Base-by-base conservation (phyloP, 2,888 invertebrate genomes). In the Antitype chi region DNA sequence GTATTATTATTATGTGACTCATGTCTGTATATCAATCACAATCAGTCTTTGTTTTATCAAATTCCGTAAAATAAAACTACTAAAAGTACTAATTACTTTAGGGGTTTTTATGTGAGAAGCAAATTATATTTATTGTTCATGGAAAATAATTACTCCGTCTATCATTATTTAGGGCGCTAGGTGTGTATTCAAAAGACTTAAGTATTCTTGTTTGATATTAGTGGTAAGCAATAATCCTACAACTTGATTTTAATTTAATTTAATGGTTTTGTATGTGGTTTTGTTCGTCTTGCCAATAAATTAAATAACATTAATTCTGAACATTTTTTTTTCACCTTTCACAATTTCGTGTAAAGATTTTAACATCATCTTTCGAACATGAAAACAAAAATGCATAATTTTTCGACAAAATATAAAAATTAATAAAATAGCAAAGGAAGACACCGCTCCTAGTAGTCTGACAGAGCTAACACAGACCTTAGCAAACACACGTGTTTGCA, bases 401-500 rank as follows among this genome's bases (percentile, higher is more conserved):
- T 25, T 25, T 13, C 0, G 15, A 66, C 0, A 53, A n/a, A 32
- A 32, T 53, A 68, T 68, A 11, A 38, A n/a, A 49, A 62, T 13
- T 47, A 2, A 59, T 60, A 23, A 52, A 28, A 52, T 28, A 43
- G n/a, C 3, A 52, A 70, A 64, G 70, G 74, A 52, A 75, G 86
- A 89, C 67, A 52, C 72, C 49, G 72, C 77, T 76, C 80, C 47
- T 52, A 28, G 74, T 71, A 79, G 62, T 68, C 53, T 23, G 70
- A 68, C 69, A 78, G 72, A 76, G 71, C 82, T 81, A 85, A 87
- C 88, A 86, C 62, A 78, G 85, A 78, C 79, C 82, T 84, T 82
- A 87, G 79, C 85, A 87, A 90, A 91, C 89, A 88, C 68, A 81
- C 60, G 68, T 90, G 87, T 88, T 88, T 91, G 86, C 81, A 76